Evolutionary conservation across 2,797 vertebrate species (phyloP).

Genomic region (Mergus octosetaceus): DNA sequence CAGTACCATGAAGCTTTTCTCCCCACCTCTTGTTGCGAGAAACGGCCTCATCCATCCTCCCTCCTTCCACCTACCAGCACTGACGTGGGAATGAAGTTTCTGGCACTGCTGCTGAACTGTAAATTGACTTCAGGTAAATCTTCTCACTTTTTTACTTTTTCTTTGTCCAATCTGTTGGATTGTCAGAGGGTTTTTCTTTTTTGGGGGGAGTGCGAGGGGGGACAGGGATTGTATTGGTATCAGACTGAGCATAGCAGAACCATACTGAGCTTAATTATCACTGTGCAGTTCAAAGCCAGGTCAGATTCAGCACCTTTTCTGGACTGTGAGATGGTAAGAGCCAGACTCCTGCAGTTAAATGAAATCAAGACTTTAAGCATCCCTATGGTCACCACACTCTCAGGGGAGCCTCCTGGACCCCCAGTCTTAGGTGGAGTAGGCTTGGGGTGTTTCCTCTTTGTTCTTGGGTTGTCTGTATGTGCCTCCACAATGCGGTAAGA

Average conservation of each 20-base stretch:
- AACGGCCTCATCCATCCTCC: background rate
- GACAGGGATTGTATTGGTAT: background rate
- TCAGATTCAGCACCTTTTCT: background rate
- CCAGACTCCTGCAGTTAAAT: background rate
- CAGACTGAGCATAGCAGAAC: background rate
- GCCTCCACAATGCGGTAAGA: background rate
- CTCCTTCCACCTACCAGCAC: background rate
- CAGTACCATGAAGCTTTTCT: background rate
- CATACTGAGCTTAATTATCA: background rate
- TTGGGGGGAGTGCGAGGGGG: background rate
- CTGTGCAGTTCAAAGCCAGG: background rate
- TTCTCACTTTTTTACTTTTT: conserved; percentile 22
- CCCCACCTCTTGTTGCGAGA: background rate
- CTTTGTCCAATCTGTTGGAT: background rate
- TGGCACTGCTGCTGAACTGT: background rate
- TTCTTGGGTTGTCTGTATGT: background rate
- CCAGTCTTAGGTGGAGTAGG: background rate
- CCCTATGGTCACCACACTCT: background rate
- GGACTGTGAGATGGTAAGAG: background rate
- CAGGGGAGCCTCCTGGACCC: background rate
- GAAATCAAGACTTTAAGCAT: background rate
- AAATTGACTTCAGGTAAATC: conserved; percentile 32
- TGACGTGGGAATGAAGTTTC: conserved; percentile 7
- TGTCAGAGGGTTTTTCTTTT: background rate
- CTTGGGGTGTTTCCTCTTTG: background rate